Evolutionary conservation across 2,113 vertebrate species (phyloP).

Genomic region (Leptobrachium leishanense): DNA sequence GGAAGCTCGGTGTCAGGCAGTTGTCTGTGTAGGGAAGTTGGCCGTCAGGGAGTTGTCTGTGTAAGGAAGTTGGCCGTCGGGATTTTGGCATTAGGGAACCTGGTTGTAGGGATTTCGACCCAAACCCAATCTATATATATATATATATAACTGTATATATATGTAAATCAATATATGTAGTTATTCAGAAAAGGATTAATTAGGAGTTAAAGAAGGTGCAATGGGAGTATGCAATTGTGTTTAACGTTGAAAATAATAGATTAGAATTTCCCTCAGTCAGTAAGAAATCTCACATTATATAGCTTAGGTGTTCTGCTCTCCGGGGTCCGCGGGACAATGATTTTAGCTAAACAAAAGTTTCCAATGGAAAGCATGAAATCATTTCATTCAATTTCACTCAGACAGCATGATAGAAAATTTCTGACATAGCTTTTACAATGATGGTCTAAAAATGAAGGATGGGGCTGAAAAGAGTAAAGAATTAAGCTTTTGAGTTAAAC

Average conservation of each 20-base stretch:
- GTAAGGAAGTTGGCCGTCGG: no score
- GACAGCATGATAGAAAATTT: conserved; percentile 72
- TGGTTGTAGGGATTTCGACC: no score
- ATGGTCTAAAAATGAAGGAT: conserved; percentile 65
- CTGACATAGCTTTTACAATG: conserved; percentile 69
- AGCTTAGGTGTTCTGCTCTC: conserved; percentile 13
- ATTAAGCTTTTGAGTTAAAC: conserved; percentile 65
- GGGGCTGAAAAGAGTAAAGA: conserved; percentile 68
- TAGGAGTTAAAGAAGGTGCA: not conserved
- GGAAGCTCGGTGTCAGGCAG: no score
- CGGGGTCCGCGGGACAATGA: conserved; percentile 42
- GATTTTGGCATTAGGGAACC: no score
- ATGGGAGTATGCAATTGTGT: conserved; percentile 7
- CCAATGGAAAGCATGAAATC: conserved; percentile 64
- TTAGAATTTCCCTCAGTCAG: conserved; percentile 10
- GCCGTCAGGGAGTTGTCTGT: no score
- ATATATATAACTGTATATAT: no score
- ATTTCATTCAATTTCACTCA: conserved; percentile 69
- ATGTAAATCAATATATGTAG: no score
- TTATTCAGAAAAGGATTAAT: not conserved
- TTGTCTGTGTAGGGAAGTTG: no score
- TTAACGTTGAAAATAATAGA: conserved; percentile 21
- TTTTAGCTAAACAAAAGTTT: conserved; percentile 64
- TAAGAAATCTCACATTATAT: conserved; percentile 42
- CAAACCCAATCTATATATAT: no score